Conservation (phyloP, 2,797 vertebrate species). For the Megaceryle alcyon region DNA sequence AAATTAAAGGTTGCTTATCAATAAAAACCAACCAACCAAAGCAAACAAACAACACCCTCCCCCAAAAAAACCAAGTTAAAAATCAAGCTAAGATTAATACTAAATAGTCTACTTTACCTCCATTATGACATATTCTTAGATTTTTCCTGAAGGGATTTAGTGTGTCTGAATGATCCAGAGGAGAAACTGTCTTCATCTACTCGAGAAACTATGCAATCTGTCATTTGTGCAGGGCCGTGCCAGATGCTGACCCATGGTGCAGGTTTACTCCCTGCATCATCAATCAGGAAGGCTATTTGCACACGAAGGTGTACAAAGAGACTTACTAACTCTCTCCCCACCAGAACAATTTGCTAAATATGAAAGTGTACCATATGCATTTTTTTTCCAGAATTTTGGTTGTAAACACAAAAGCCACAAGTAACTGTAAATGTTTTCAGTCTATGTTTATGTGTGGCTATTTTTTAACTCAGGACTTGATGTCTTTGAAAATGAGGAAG, state of each 20-base stretch:
- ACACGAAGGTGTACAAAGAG: background rate
- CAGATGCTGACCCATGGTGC: background rate
- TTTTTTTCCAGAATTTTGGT: slow-evolving; percentile 37
- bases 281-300: slow-evolving; percentile 8
- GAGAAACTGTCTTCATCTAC: background rate
- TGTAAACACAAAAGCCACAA: slow-evolving; percentile 63
- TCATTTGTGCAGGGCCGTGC: background rate
- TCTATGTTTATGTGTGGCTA: background rate
- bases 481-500: background rate
- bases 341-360: slow-evolving; percentile 24
- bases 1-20: background rate
- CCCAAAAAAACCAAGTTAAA: background rate
- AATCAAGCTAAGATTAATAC: background rate
- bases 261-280: background rate
- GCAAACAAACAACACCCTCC: background rate
- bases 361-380: background rate
- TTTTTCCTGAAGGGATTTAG: background rate
- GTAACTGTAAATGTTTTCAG: background rate
- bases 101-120: background rate
- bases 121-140: background rate
- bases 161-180: background rate
- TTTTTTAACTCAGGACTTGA: background rate
- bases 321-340: slow-evolving; percentile 19
- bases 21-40: background rate
- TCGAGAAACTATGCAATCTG: background rate